Evolutionary conservation across 2,113 vertebrate genomes (phyloP).

Genomic region (Mesoclemmys tuberculata): DNA sequence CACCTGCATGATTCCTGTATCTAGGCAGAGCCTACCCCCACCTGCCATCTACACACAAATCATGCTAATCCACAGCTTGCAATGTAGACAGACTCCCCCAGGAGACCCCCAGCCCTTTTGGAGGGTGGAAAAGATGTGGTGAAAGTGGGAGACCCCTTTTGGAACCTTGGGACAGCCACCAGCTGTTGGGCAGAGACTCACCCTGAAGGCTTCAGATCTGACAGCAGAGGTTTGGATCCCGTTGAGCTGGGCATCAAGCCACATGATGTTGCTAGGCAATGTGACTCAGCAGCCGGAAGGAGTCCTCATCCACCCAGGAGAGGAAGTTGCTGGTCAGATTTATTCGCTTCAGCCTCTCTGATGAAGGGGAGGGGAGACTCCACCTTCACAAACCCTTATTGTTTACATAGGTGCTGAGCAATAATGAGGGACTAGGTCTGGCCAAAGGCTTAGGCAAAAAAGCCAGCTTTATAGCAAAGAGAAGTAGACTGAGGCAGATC

Average conservation of each 20-base stretch:
- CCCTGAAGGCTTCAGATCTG: slow-evolving; percentile 77
- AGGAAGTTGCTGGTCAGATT: slow-evolving; percentile 85
- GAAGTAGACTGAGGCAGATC: background rate
- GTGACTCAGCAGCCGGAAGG: slow-evolving; percentile 73
- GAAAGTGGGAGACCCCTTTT: background rate
- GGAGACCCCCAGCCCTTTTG: background rate
- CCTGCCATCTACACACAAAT: too few species aligned
- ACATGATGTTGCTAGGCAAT: slow-evolving; percentile 74
- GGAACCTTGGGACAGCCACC: too few species aligned
- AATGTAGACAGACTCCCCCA: background rate
- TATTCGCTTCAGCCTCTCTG: slow-evolving; percentile 83
- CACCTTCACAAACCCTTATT: accelerated
- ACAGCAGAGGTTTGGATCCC: slow-evolving; percentile 77
- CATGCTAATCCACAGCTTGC: too few species aligned
- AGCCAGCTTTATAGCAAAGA: background rate
- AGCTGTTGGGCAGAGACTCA: slow-evolving; percentile 2
- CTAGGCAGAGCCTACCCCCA: background rate
- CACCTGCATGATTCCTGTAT: background rate
- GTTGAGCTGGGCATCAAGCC: slow-evolving; percentile 81
- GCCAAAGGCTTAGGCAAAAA: background rate
- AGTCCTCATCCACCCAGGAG: slow-evolving; percentile 64
- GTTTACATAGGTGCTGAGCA: background rate
- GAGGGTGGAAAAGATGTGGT: background rate
- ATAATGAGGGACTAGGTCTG: background rate
- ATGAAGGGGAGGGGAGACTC: background rate